Base-by-base conservation (phyloP, 2,113 vertebrate genomes). In the Scolopax mira region DNA sequence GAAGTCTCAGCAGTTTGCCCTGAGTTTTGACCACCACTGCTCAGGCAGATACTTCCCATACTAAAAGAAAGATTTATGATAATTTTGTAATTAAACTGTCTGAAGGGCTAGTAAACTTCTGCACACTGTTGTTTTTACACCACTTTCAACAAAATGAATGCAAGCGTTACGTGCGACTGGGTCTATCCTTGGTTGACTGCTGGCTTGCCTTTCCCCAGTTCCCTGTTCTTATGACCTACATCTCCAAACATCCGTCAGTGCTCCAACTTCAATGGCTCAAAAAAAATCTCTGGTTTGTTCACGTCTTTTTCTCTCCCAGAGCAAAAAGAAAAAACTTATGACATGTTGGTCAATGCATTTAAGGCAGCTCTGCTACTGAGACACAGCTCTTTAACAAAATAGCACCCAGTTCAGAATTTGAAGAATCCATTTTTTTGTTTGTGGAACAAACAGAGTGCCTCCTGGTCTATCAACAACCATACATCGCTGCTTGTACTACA, bases 141-240 rank as follows among this genome's bases (percentile, higher is more conserved):
- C 54, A 70, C 61, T 81, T 79, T 1, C 4, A 62, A 57, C 64
- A 28, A 37, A 31, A 31, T 24, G 21, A 35, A 66, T 28, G 37
- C 24, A 18, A 31, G 24, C 11, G 58, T 58, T 66, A 35, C 1
- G 5, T 0, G 1, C 19, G 23, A 37, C 3, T 18, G 10, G 33
- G 19, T 73, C 80, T 48, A 22, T 4, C 21, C 35, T 77, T 65
- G 44, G 46, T 41, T 84, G 19, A 52, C 65, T 25, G 30, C 22
- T 49, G 28, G 41, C 13, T 8, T 85, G 64, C 39, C 30, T 86
- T 52, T 71, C n/a, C 39, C 80, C 21, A 51, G 35, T 44, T 55
- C 33, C 57, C 24, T 77, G 17, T 14, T 46, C 54, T 23, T 73
- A 37, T 8, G 25, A 78, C 21, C 46, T 60, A 0, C 2, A 17